Base-by-base conservation (phyloP, 1,140 invertebrate species). In the Lordiphosa stackelbergi region DNA sequence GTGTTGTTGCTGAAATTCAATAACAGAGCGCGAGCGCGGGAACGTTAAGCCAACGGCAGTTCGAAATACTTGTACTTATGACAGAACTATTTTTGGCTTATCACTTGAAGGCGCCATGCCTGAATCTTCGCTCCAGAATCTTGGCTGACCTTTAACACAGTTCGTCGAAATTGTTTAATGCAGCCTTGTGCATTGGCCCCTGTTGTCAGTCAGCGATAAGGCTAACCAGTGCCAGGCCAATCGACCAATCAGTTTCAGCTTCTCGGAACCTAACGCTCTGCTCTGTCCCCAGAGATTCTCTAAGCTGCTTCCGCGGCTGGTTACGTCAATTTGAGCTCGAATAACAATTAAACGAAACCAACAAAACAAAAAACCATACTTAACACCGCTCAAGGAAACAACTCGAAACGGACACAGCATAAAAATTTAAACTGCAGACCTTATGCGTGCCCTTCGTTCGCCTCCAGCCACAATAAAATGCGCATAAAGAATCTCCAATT, bases 401-500 rank as follows among this genome's bases (percentile, higher is more conserved):
- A 45, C 56, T 40, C 51, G 45, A 36, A 28, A 42, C 42, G 52
- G 46, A 66, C 22, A 54, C 42, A 48, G 55, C 69, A 66, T 52
- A 66, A 51, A 51, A 64, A 53, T 55, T 57, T 79, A 69, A 71
- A 75, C 71, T 71, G 77, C 71, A 71, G 75, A 75, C 75, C 75
- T 71, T 81, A 71, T 64, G 75, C 43, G 53, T 60, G 52, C 66
- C 66, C 71, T 62, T 63, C 56, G 51, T 46, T 55, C 53, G 45
- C 35, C 41, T 46, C 45, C 35, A 41, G 38, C 59, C 47, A 54
- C 61, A 61, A 63, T 75, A 59, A 68, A 69, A 63, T 41, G 53
- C 70, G 61, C 75, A 79, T 81, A 79, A 79, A 81, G 75, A 79
- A 79, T 79, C 75, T 75, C 62, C 75, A 79, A 81, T 79, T 79